These are phyloP conservation scores for Philereme vetulata DNA, from an alignment of 2,888 invertebrate genomes.

Conservation along the genomic window DNA sequence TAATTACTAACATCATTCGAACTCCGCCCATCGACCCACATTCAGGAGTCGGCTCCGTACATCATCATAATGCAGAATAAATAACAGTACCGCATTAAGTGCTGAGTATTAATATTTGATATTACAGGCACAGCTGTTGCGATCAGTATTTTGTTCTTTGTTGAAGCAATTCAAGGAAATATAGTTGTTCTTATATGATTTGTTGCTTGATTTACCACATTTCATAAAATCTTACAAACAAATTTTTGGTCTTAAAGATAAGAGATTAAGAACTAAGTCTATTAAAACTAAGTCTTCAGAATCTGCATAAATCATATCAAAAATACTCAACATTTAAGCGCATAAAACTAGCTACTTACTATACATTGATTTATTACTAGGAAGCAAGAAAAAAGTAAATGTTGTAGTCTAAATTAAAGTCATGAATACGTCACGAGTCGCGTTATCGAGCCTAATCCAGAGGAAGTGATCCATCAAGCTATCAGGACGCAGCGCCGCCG, in stretches of 20 bases:
- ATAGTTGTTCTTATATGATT: no score
- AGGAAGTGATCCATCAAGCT: conserved; percentile 78
- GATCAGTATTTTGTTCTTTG: neutral
- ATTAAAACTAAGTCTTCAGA: no score
- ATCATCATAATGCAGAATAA: neutral
- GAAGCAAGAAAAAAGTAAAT: no score
- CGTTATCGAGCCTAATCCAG: conserved; percentile 50
- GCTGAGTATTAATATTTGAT: neutral
- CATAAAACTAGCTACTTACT: no score
- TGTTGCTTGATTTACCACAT: no score
- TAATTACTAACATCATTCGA: conserved; percentile 16
- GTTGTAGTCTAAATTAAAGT: conserved; percentile 1
- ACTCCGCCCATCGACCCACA: conserved; percentile 17
- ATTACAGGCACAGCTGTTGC: neutral
- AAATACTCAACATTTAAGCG: no score
- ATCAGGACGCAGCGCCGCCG: neutral
- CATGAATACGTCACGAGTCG: conserved; percentile 18
- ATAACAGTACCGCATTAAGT: neutral
- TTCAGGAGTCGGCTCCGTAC: neutral
- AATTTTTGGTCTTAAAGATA: no score
- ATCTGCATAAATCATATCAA: no score
- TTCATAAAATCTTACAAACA: no score
- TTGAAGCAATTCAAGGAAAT: no score
- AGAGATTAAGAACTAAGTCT: no score
- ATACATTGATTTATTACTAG: no score